phyloP scores from a whole-genome alignment of 1,140 invertebrate genomes.

The Argopecten irradians region DNA sequence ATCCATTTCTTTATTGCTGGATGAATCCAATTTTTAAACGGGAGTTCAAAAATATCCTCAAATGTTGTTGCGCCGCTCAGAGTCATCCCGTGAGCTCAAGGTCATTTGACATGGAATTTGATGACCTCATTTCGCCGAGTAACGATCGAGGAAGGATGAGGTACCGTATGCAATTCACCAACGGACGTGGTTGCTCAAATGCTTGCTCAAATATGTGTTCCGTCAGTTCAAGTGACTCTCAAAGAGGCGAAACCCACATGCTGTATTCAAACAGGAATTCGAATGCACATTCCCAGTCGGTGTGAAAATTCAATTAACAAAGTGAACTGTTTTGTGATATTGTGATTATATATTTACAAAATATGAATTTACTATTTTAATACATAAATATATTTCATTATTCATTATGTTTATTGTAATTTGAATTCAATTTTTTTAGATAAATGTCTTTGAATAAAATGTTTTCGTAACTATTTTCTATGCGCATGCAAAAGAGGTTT shows the following conservation, averaged over 20 bases:
- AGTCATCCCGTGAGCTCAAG: background rate
- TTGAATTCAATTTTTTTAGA: too few relatives aligned
- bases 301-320: too few relatives aligned
- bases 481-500: too few relatives aligned
- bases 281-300: background rate
- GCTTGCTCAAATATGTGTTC: slow-evolving; percentile 16
- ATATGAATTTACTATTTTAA: too few relatives aligned
- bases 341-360: too few relatives aligned
- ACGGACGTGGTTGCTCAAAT: slow-evolving; percentile 1
- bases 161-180: background rate
- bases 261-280: background rate
- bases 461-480: too few relatives aligned
- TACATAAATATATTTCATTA: too few relatives aligned
- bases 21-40: slow-evolving; percentile 72
- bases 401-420: too few relatives aligned
- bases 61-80: slow-evolving; percentile 16
- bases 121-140: background rate
- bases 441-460: too few relatives aligned
- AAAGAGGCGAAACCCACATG: background rate
- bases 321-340: too few relatives aligned
- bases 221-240: background rate
- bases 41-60: slow-evolving; percentile 51
- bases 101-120: background rate
- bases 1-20: slow-evolving; percentile 79
- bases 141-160: slow-evolving; percentile 3